These are phyloP conservation scores for Drosophila tsacasi DNA, from an alignment of 1,140 invertebrate species.

Conservation along the genomic window DNA sequence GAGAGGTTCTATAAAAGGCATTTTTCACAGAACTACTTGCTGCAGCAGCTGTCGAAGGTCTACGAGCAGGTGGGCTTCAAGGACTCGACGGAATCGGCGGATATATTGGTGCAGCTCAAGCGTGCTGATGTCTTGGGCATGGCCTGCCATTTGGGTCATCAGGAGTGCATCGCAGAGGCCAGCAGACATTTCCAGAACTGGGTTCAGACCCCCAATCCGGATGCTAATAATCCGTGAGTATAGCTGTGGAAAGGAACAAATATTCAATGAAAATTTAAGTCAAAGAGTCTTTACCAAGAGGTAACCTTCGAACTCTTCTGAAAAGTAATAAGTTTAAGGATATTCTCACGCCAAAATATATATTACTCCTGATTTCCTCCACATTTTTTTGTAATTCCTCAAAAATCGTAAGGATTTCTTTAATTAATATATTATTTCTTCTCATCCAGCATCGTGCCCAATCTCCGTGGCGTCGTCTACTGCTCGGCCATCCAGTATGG, in stretches of 20 bases:
- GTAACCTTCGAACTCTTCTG: not conserved
- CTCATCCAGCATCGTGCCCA: conserved; percentile 89
- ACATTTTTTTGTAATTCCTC: too few species aligned
- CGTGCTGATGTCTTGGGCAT: conserved; percentile 89
- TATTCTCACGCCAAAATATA: not conserved
- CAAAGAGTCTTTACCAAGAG: not conserved
- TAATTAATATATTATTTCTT: not conserved
- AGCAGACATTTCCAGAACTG: conserved; percentile 90
- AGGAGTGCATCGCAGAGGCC: conserved; percentile 89
- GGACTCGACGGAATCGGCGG: conserved; percentile 86
- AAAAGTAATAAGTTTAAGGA: not conserved
- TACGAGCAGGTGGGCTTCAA: conserved; percentile 89
- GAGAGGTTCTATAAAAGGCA: not conserved
- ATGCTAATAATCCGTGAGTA: conserved; percentile 90
- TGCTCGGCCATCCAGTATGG: conserved; percentile 93
- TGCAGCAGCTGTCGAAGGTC: conserved; percentile 88
- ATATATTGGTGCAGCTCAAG: conserved; percentile 89
- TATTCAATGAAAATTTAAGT: not conserved
- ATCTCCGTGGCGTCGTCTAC: conserved; percentile 92
- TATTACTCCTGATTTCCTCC: too few species aligned
- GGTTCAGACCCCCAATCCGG: conserved; percentile 89
- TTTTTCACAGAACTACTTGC: conserved; percentile 87
- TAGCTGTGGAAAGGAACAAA: not conserved
- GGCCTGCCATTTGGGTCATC: conserved; percentile 90
- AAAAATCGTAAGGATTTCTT: not conserved